These are phyloP conservation scores for Meteorus colon DNA, from an alignment of 2,888 invertebrate genomes.

Conservation along the genomic window DNA sequence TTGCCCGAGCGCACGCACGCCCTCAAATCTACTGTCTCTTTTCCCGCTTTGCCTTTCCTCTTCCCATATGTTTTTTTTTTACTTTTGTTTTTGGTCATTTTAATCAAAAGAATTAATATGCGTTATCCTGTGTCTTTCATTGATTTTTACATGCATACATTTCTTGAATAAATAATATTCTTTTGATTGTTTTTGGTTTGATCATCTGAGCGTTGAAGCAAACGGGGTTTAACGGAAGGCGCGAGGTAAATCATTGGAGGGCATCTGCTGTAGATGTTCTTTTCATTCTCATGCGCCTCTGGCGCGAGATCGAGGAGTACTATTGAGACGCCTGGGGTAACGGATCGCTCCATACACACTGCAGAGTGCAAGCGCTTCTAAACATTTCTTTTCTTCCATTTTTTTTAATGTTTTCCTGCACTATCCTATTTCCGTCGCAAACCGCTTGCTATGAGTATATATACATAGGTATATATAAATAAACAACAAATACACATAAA, in stretches of 20 bases:
- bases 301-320: constrained; percentile 47
- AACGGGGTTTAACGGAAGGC: constrained; percentile 27
- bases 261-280: constrained; percentile 29
- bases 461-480: neutral
- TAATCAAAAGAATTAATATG: constrained; percentile 10
- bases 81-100: neutral
- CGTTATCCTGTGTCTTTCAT: constrained; percentile 13
- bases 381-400: constrained; percentile 9
- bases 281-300: constrained; percentile 11
- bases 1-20: constrained; percentile 53
- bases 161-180: constrained; percentile 15
- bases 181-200: constrained; percentile 15
- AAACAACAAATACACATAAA: neutral
- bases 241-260: constrained; percentile 36
- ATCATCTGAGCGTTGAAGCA: neutral
- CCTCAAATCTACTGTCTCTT: constrained; percentile 36
- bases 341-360: constrained; percentile 61
- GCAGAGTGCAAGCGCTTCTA: constrained; percentile 43
- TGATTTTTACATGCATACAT: constrained; percentile 1
- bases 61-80: neutral
- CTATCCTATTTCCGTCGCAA: constrained; percentile 22
- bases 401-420: constrained; percentile 2
- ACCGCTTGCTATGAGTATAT: neutral
- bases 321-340: constrained; percentile 64
- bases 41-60: constrained; percentile 4